phyloP scores from a whole-genome alignment of 1,140 invertebrate genomes.

The Drosophila tsacasi region DNA sequence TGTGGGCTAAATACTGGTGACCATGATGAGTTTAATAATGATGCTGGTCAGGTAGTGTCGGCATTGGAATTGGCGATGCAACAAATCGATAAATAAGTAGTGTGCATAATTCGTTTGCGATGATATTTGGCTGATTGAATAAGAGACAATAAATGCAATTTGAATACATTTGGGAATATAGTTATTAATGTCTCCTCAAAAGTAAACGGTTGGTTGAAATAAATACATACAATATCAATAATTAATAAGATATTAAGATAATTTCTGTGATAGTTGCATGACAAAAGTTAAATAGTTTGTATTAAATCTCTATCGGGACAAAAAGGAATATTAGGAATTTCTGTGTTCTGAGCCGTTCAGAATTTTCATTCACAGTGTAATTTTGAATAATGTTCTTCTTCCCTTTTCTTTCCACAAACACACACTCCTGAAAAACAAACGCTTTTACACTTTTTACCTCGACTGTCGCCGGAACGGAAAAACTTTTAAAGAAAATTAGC shows the following conservation, averaged over 20 bases:
- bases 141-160: slow-evolving; percentile 28
- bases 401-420: neutral
- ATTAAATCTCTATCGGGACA: neutral
- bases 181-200: neutral
- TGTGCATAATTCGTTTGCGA: slow-evolving; percentile 46
- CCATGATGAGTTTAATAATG: slow-evolving; percentile 27
- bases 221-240: neutral
- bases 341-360: neutral
- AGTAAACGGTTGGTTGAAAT: slow-evolving; percentile 1
- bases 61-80: slow-evolving; percentile 20
- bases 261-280: neutral
- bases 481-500: slow-evolving; percentile 77
- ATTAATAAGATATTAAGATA: neutral
- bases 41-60: slow-evolving; percentile 41
- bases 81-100: slow-evolving; percentile 23
- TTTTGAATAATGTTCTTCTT: slow-evolving; percentile 6
- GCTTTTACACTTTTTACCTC: slow-evolving; percentile 47
- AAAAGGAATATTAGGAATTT: neutral
- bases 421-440: slow-evolving; percentile 13
- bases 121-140: slow-evolving; percentile 42
- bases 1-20: slow-evolving; percentile 16
- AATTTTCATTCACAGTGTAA: neutral
- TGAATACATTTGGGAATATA: slow-evolving; percentile 8
- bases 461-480: slow-evolving; percentile 13
- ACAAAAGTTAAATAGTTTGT: neutral